Evolutionary conservation across 2,888 invertebrate species (phyloP), one percentile per base, ranked within the genome.

Genomic region (Ryuthela nishihirai): DNA sequence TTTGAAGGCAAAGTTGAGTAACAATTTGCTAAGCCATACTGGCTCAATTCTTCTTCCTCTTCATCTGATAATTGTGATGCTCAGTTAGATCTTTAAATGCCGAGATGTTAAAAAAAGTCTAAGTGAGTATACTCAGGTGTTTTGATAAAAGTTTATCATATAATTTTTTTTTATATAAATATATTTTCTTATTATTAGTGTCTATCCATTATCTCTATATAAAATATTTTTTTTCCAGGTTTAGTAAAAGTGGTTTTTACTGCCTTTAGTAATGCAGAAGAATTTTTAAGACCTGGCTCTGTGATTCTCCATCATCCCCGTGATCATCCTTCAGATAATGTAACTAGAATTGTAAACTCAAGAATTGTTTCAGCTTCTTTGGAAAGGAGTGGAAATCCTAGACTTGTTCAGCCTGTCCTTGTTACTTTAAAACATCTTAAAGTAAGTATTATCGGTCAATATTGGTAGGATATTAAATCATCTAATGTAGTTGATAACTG

Each of bases 181-280:
- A n/a, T n/a, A n/a, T n/a, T n/a, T n/a, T n/a, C n/a, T n/a, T n/a
- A n/a, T n/a, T n/a, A n/a, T n/a, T n/a, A n/a, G n/a, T n/a, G n/a
- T n/a, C n/a, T n/a, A n/a, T n/a, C n/a, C n/a, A n/a, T 6, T 24
- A 44, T 23, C n/a, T 44, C 18, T 35, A 20, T 15, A 35, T 9
- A 24, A 39, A 44, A 35, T 36, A 7, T 17, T 45, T 9, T 21
- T 12, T n/a, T 35, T 45, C 1, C 39, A 68, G 88, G 88, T 46
- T 77, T 91, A 10, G 88, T 91, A 9, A 82, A 90, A 49, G 82
- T 92, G 46, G 90, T 92, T 0, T 91, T 91, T 77, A 87, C 89
- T 67, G 90, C 91, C 0, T 93, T 91, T 74, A 88, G 91, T 75
- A 84, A 88, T 32, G 79, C 92, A 9, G 89, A 91, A 72, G 85